Evolutionary conservation across 2,888 invertebrate genomes (phyloP).

Genomic region (Pantelozetes paolii): DNA sequence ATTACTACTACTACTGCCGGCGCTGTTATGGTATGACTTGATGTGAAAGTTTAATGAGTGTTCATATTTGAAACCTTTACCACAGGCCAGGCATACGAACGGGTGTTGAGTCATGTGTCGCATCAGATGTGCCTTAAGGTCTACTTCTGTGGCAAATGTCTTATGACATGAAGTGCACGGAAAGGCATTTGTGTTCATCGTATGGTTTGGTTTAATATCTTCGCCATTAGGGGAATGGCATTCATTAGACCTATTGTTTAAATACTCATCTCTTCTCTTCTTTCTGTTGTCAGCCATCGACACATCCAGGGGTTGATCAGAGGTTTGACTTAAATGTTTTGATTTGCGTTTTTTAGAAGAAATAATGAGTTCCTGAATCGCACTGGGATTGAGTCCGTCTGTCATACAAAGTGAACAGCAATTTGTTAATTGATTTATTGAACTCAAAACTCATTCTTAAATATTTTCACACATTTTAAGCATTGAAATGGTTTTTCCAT

Average conservation of each 20-base stretch:
- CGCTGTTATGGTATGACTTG: conserved; percentile 44
- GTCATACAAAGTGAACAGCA: conserved; percentile 44
- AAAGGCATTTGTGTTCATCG: conserved; percentile 34
- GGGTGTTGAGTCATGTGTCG: conserved; percentile 45
- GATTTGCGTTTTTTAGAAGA: conserved; percentile 20
- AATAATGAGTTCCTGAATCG: conserved; percentile 25
- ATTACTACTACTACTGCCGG: conserved; percentile 10
- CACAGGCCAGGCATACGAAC: conserved; percentile 44
- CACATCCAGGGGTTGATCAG: background rate
- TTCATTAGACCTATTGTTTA: background rate
- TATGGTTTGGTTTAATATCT: background rate
- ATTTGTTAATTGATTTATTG: conserved; percentile 45
- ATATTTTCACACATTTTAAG: conserved; percentile 44
- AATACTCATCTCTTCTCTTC: background rate
- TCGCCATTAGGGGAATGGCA: background rate
- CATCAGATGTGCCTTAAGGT: conserved; percentile 43
- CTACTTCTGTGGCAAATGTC: conserved; percentile 44
- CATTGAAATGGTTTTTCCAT: conserved; percentile 44
- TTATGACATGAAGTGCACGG: conserved; percentile 44
- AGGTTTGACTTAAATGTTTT: background rate
- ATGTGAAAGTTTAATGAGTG: conserved; percentile 45
- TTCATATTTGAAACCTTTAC: conserved; percentile 46
- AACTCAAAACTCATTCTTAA: conserved; percentile 44
- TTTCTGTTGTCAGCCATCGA: background rate
- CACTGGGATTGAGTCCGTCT: conserved; percentile 44